phyloP scores from a whole-genome alignment of 2,113 vertebrate species.

The Siniperca chuatsi region DNA sequence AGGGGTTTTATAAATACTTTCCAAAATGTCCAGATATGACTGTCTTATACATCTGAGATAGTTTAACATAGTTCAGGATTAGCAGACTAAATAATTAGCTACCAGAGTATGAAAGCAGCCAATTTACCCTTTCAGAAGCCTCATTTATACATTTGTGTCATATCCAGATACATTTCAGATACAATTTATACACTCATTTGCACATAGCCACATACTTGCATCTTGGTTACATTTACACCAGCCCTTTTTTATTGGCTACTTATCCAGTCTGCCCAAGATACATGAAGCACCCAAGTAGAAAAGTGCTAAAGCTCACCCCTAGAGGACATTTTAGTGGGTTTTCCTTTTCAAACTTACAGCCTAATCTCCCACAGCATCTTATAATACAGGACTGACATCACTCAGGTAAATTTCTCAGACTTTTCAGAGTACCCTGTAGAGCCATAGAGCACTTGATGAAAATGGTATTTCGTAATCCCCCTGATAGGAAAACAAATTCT shows the following conservation, averaged over 20 bases:
- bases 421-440: slow-evolving; percentile 32
- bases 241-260: not conserved
- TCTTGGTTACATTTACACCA: not conserved
- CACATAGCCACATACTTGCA: not conserved
- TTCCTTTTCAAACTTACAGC: slow-evolving; percentile 9
- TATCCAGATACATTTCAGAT: too few species aligned
- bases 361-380: slow-evolving; percentile 15
- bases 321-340: not conserved
- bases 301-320: not conserved
- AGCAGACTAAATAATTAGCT: not conserved
- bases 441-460: slow-evolving; percentile 30
- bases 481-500: slow-evolving; percentile 51
- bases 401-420: slow-evolving; percentile 36
- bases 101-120: too few species aligned
- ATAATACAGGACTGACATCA: slow-evolving; percentile 27
- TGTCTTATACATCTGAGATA: not conserved
- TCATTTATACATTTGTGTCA: not conserved
- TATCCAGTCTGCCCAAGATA: not conserved
- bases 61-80: not conserved
- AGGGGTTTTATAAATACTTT: not conserved
- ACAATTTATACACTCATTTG: not conserved
- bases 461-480: slow-evolving; percentile 46
- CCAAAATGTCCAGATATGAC: not conserved
- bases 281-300: not conserved
- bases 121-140: not conserved